Evolutionary conservation across 2,797 vertebrate genomes (phyloP).

Genomic region (Carapus acus): DNA sequence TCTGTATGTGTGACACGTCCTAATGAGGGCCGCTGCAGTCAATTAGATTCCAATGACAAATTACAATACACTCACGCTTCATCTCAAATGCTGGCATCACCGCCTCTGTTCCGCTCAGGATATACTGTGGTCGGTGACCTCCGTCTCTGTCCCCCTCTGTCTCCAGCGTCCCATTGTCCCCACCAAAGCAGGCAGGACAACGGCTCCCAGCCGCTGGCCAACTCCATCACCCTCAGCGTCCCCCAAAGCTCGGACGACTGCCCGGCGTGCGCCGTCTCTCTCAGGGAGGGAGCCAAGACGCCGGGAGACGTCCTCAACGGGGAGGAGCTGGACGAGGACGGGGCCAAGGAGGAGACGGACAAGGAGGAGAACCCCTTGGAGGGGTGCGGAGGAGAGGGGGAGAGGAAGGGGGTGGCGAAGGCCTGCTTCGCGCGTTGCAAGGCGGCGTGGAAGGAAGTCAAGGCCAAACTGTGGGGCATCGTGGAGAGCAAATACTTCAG

Average conservation of each 20-base stretch:
- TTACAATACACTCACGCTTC: no score
- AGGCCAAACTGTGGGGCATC: slow-evolving; percentile 85
- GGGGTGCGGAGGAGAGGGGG: slow-evolving; percentile 50
- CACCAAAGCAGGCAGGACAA: slow-evolving; percentile 77
- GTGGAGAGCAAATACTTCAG: slow-evolving; percentile 99
- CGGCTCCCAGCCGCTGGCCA: slow-evolving; percentile 64
- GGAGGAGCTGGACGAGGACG: slow-evolving; percentile 63
- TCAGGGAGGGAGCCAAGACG: slow-evolving; percentile 55
- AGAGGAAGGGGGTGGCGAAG: slow-evolving; percentile 60
- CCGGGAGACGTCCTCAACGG: slow-evolving; percentile 36
- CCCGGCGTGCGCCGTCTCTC: slow-evolving; percentile 71
- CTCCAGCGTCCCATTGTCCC: slow-evolving; percentile 74
- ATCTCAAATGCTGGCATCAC: no score
- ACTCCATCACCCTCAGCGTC: slow-evolving; percentile 78
- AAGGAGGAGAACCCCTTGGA: slow-evolving; percentile 67
- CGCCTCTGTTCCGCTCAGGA: no score
- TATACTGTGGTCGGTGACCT: no score
- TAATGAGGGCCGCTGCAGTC: no score
- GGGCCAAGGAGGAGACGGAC: slow-evolving; percentile 57
- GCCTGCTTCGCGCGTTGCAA: slow-evolving; percentile 63
- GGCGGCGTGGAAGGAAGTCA: slow-evolving; percentile 77
- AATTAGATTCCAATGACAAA: no score
- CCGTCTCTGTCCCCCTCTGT: slow-evolving; percentile 3
- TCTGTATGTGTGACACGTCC: no score
- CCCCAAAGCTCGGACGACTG: slow-evolving; percentile 78